Percentiles rank a stretch among this genome's conserved stretches.
phyloP scores from a whole-genome alignment of 2,113 vertebrate species.

The Ariopsis seemanni region DNA sequence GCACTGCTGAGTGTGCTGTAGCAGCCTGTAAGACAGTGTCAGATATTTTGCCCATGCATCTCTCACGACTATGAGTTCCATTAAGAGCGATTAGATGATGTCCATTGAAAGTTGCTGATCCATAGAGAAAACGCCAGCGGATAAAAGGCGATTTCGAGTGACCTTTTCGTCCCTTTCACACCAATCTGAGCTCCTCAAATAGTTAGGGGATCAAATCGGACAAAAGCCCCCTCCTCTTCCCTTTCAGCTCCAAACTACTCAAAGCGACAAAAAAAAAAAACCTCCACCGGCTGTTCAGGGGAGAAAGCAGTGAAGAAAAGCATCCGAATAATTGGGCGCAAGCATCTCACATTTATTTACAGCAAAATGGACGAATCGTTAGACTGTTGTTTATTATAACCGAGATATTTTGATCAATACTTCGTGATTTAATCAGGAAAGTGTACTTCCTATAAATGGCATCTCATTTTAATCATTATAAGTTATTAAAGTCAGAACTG shows the following conservation, averaged over 20 bases:
- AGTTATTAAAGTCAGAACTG: not conserved
- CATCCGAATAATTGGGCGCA: slow-evolving; percentile 6
- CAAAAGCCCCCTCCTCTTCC: slow-evolving; percentile 82
- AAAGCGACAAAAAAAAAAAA: slow-evolving; percentile 78
- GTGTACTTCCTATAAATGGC: not conserved
- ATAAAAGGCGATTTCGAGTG: slow-evolving; percentile 97
- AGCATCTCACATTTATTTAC: not conserved
- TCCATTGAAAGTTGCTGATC: slow-evolving; percentile 95
- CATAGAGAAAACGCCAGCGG: slow-evolving; percentile 88
- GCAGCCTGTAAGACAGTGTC: not conserved
- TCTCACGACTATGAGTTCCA: slow-evolving; percentile 78
- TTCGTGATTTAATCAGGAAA: not conserved
- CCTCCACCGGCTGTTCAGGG: slow-evolving; percentile 55
- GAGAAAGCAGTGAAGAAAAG: slow-evolving; percentile 14
- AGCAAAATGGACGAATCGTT: not conserved
- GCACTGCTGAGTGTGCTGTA: not conserved
- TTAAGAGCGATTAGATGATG: slow-evolving; percentile 92
- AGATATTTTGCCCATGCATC: slow-evolving; percentile 66
- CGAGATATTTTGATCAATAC: not conserved
- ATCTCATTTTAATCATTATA: not conserved
- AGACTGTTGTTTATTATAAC: not conserved
- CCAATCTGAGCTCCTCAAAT: slow-evolving; percentile 89
- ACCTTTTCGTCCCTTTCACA: slow-evolving; percentile 94
- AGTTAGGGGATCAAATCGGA: slow-evolving; percentile 86
- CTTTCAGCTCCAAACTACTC: slow-evolving; percentile 84